Percentiles rank a stretch among this genome's conserved stretches.
Evolutionary conservation across 2,888 invertebrate genomes (phyloP).

Genomic region (Dendrolimus pini): DNA sequence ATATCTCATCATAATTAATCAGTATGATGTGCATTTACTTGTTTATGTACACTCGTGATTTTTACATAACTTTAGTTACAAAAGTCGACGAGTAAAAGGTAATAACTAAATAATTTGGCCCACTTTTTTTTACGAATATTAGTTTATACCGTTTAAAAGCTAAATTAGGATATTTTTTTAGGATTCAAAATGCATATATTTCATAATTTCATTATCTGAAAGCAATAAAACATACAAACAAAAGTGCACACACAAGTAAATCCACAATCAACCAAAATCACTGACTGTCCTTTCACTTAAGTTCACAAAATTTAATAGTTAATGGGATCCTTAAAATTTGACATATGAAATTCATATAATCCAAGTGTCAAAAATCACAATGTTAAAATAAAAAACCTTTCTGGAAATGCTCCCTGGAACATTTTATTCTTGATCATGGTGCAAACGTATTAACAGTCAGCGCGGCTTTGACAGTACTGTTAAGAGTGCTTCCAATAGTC

Average conservation of each 20-base stretch:
- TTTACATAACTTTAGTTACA: too few relatives aligned
- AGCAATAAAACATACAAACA: conserved; percentile 7
- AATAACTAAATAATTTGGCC: too few relatives aligned
- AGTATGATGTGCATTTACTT: background rate
- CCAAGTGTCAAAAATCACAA: conserved; percentile 9
- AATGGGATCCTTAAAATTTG: background rate
- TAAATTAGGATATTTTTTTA: too few relatives aligned
- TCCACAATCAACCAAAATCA: conserved; percentile 2
- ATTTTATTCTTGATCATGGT: too few relatives aligned
- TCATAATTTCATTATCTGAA: background rate
- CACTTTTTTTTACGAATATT: too few relatives aligned
- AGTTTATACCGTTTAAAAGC: too few relatives aligned
- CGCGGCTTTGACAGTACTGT: conserved; percentile 36
- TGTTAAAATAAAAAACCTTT: conserved; percentile 25
- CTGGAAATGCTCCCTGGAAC: conserved; percentile 1
- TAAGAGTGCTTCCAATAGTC: conserved; percentile 16
- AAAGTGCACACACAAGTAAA: conserved; percentile 8
- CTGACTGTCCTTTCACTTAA: too few relatives aligned
- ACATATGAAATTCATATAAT: conserved; percentile 17
- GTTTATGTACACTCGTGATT: background rate
- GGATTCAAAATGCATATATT: too few relatives aligned
- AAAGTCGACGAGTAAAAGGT: too few relatives aligned
- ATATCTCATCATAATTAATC: conserved; percentile 3
- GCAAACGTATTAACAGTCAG: conserved; percentile 21
- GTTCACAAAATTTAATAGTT: background rate